Conservation (phyloP, 2,113 vertebrate genomes). For the Hypomesus transpacificus region DNA sequence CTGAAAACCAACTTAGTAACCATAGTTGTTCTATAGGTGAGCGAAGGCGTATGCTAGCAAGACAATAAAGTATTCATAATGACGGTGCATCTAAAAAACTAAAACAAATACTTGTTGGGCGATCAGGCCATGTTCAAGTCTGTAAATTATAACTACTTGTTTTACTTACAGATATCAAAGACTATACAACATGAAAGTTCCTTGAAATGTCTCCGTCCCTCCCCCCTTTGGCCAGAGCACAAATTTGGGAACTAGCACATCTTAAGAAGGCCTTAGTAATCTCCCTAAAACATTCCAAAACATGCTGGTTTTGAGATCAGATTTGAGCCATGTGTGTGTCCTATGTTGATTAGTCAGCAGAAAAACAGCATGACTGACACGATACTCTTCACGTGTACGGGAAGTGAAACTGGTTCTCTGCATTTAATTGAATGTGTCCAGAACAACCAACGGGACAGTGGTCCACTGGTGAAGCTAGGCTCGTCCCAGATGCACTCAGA, state of each 20-base stretch:
- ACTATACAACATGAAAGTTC: neutral
- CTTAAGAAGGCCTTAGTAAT: constrained; percentile 7
- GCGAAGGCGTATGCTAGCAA: constrained; percentile 20
- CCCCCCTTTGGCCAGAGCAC: neutral
- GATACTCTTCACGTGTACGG: constrained; percentile 3
- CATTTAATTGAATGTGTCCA: neutral
- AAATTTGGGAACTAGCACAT: neutral
- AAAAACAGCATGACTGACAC: constrained; percentile 9
- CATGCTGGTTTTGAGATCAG: neutral
- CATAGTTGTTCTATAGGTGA: constrained; percentile 54
- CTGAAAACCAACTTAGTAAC: constrained; percentile 46
- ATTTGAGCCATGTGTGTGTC: neutral
- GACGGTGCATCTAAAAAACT: no score
- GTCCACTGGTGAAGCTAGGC: constrained; percentile 11
- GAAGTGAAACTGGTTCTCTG: constrained; percentile 8
- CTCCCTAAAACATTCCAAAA: constrained; percentile 3
- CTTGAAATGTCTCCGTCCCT: neutral
- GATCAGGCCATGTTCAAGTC: no score
- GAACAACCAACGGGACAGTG: constrained; percentile 6
- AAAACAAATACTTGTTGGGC: no score
- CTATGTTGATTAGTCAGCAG: constrained; percentile 12
- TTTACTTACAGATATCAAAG: neutral
- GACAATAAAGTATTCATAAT: no score
- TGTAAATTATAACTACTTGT: no score
- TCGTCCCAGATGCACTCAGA: constrained; percentile 29